phyloP scores from a whole-genome alignment of 1,140 invertebrate species.

The Camponotus floridanus region DNA sequence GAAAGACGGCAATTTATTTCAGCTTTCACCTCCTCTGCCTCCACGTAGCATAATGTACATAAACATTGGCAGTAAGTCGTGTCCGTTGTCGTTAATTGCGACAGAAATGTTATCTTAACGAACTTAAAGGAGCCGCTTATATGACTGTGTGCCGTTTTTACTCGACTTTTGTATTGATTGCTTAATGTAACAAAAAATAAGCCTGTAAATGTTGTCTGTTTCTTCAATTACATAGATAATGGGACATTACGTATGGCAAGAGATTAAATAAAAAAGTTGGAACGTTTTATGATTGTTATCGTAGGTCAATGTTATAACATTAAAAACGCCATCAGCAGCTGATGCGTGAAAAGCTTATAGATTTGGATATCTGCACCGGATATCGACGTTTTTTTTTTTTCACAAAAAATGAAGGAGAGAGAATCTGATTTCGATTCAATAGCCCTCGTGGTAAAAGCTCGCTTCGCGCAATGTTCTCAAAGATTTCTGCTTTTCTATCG shows the following conservation, averaged over 20 bases:
- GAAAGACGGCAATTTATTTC: slow-evolving; percentile 58
- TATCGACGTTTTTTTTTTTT: slow-evolving; percentile 1
- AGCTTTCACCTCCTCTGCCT: slow-evolving; percentile 25
- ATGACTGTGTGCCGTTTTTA: background rate
- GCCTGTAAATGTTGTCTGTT: too few species aligned
- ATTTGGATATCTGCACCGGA: slow-evolving; percentile 1
- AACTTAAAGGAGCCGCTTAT: slow-evolving; percentile 9
- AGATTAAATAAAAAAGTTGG: slow-evolving; percentile 21
- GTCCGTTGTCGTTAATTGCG: slow-evolving; percentile 18
- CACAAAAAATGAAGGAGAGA: slow-evolving; percentile 61
- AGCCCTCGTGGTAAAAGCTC: slow-evolving; percentile 49
- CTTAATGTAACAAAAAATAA: background rate
- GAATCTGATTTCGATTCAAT: slow-evolving; percentile 69
- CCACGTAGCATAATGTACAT: slow-evolving; percentile 25
- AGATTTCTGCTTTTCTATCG: background rate
- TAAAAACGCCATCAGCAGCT: background rate
- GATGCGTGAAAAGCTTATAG: slow-evolving; percentile 9
- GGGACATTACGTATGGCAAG: background rate
- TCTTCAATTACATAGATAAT: background rate
- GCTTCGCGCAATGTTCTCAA: slow-evolving; percentile 39
- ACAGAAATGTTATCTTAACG: slow-evolving; percentile 31
- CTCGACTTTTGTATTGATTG: background rate
- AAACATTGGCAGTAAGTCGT: slow-evolving; percentile 37
- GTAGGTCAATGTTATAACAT: background rate
- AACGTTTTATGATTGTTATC: slow-evolving; percentile 42